Evolutionary conservation across 2,113 vertebrate species (phyloP).

Genomic region (Aleadryas rufinucha): DNA sequence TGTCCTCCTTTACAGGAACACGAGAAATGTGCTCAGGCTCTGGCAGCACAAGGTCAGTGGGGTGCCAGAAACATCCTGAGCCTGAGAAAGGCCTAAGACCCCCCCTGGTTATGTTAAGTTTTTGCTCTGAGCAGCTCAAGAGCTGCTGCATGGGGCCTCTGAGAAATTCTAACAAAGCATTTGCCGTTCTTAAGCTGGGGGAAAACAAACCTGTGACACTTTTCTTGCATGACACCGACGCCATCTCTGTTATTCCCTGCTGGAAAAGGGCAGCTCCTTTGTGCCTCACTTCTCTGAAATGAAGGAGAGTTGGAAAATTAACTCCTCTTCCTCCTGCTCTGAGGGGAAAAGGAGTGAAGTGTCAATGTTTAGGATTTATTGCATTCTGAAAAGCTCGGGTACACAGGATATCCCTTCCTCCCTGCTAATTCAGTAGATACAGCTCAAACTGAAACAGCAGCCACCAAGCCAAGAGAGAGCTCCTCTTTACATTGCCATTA

Average conservation of each 20-base stretch:
- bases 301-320: not conserved
- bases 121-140: not conserved
- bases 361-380: not conserved
- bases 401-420: not conserved
- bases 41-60: not conserved
- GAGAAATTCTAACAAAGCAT: not conserved
- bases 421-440: not conserved
- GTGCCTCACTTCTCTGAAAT: not conserved
- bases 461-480: not conserved
- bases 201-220: not conserved
- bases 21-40: accelerated
- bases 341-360: not conserved
- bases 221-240: accelerated
- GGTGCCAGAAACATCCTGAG: not conserved
- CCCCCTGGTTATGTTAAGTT: not conserved
- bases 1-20: not conserved
- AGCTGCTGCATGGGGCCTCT: not conserved
- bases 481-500: not conserved
- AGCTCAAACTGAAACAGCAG: not conserved
- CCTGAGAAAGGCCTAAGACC: not conserved
- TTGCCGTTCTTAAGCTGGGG: not conserved
- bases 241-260: not conserved
- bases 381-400: not conserved
- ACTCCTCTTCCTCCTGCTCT: not conserved
- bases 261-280: not conserved